phyloP scores from a whole-genome alignment of 1,140 invertebrate species.

The Belonocnema kinseyi region DNA sequence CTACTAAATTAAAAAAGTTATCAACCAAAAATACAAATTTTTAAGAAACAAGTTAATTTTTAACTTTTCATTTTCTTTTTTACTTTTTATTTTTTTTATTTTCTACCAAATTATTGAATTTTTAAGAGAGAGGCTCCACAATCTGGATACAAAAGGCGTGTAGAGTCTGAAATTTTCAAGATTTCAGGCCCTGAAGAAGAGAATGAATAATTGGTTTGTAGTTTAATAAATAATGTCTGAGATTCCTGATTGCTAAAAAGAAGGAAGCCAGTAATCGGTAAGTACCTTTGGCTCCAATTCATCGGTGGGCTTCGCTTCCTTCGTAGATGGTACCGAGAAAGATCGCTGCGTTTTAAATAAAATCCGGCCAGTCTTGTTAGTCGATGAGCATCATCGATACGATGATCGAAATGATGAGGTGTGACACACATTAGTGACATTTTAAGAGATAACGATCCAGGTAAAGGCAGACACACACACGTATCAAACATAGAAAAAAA shows the following conservation, averaged over 20 bases:
- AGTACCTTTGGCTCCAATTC: constrained; percentile 65
- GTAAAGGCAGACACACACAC: constrained; percentile 58
- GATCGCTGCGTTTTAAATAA: constrained; percentile 94
- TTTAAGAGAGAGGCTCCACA: too few species aligned
- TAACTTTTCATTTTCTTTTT: too few species aligned
- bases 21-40: too few species aligned
- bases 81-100: too few species aligned
- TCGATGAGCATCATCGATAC: constrained; percentile 46
- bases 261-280: background rate
- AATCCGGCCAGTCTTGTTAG: constrained; percentile 81
- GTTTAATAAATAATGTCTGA: background rate
- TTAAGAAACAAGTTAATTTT: too few species aligned
- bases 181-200: too few species aligned
- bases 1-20: too few species aligned
- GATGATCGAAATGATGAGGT: constrained; percentile 42
- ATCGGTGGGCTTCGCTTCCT: constrained; percentile 78
- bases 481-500: constrained; percentile 58
- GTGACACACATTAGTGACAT: constrained; percentile 55
- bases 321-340: constrained; percentile 91
- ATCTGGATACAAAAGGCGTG: too few species aligned
- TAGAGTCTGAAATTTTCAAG: too few species aligned
- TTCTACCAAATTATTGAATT: too few species aligned
- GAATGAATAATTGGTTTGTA: too few species aligned
- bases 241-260: background rate
- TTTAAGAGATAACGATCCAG: constrained; percentile 55